phyloP scores from a whole-genome alignment of 2,888 invertebrate species.

The Thysanoteuthis rhombus region DNA sequence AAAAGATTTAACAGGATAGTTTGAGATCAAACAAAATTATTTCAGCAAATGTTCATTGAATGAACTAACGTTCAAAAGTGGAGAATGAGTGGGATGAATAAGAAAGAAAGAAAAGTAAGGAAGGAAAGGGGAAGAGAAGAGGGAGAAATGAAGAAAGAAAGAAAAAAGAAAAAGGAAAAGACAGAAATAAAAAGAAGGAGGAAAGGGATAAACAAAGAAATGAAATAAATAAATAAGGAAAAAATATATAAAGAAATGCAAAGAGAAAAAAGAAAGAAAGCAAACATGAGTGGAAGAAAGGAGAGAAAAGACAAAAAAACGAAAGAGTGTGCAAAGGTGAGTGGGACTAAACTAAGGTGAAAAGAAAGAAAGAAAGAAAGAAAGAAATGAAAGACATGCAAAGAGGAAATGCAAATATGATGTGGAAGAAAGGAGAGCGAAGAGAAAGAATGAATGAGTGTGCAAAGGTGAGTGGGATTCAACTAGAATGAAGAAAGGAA shows the following conservation, averaged over 20 bases:
- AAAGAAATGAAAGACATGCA: no score
- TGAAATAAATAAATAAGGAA: background rate
- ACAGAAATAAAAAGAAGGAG: background rate
- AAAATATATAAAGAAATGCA: background rate
- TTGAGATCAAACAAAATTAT: background rate
- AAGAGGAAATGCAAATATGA: background rate
- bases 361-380: no score
- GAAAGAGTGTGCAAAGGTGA: background rate
- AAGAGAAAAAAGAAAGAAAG: background rate
- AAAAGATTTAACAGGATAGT: background rate
- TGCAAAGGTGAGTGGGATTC: no score
- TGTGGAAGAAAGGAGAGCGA: background rate
- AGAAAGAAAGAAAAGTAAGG: background rate
- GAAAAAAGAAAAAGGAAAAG: background rate
- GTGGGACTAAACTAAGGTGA: background rate
- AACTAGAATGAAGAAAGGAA: no score
- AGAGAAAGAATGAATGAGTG: no score
- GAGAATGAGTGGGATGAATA: background rate
- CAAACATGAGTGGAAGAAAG: background rate
- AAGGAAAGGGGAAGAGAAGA: background rate
- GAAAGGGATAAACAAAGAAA: background rate
- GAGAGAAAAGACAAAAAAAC: no score
- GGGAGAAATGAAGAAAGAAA: background rate
- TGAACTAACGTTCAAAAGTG: background rate
- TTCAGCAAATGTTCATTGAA: background rate